Evolutionary conservation across 2,888 invertebrate species (phyloP).

Genomic region (Tachina lurida): DNA sequence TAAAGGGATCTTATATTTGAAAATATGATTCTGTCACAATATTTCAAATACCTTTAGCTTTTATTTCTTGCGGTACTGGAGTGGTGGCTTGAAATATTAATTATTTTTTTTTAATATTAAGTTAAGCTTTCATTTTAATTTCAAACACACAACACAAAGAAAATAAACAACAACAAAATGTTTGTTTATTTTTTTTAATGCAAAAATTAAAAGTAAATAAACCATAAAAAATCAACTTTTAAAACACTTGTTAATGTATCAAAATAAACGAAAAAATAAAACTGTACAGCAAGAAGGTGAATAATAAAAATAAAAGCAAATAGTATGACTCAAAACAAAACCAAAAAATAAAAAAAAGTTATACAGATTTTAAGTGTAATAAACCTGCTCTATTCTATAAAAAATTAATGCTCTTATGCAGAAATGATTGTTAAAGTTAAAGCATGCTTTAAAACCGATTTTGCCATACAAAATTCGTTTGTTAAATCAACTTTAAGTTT

Average conservation of each 20-base stretch:
- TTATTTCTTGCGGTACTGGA: slow-evolving; percentile 78
- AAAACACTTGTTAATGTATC: slow-evolving; percentile 54
- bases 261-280: slow-evolving; percentile 47
- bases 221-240: slow-evolving; percentile 62
- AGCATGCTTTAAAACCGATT: no score
- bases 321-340: slow-evolving; percentile 40
- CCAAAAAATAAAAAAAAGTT: background rate
- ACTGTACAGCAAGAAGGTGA: slow-evolving; percentile 23
- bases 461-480: no score
- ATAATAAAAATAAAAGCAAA: slow-evolving; percentile 52
- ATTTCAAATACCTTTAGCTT: slow-evolving; percentile 63
- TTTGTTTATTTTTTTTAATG: slow-evolving; percentile 43
- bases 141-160: slow-evolving; percentile 42
- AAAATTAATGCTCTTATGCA: no score
- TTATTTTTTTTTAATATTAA: slow-evolving; percentile 27
- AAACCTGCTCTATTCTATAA: slow-evolving; percentile 35
- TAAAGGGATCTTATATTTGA: no score
- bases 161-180: slow-evolving; percentile 1
- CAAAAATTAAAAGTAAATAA: slow-evolving; percentile 58
- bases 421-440: no score
- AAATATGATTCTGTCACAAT: background rate
- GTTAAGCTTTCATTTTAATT: slow-evolving; percentile 46
- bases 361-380: slow-evolving; percentile 38
- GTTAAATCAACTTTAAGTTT: no score
- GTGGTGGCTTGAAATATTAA: slow-evolving; percentile 81